A percentile compares a stretch with the other conserved stretches of the same genome.
phyloP scores from a whole-genome alignment of 2,797 vertebrate genomes.

The Agapornis canus region DNA sequence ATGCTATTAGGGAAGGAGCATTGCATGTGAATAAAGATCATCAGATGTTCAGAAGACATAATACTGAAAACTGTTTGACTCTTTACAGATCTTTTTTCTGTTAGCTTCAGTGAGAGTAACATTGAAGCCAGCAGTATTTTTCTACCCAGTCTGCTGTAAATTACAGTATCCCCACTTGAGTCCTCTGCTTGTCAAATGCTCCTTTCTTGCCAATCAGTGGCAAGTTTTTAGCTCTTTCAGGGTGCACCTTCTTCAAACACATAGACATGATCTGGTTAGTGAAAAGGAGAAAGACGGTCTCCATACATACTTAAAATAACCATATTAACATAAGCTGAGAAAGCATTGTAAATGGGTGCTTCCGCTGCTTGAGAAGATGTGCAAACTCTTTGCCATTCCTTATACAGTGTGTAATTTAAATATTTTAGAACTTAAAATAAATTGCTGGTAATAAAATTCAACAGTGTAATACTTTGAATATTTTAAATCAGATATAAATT shows the following conservation, averaged over 20 bases:
- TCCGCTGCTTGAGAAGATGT: not conserved
- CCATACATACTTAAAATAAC: not conserved
- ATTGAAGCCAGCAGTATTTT: not conserved
- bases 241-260: constrained; percentile 29
- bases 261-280: not conserved
- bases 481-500: constrained; percentile 60
- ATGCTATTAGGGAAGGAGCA: not conserved
- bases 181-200: constrained; percentile 40
- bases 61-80: not conserved
- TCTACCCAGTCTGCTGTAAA: constrained; percentile 18
- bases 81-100: not conserved
- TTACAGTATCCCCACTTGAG: constrained; percentile 9
- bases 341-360: not conserved
- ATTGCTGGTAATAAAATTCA: constrained; percentile 45
- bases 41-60: constrained; percentile 16
- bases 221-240: constrained; percentile 59
- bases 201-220: constrained; percentile 35
- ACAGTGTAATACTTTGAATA: constrained; percentile 41
- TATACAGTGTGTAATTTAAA: constrained; percentile 24
- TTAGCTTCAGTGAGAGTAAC: not conserved
- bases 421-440: constrained; percentile 53
- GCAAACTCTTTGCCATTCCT: constrained; percentile 2
- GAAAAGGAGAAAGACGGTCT: constrained; percentile 24
- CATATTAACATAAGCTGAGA: not conserved
- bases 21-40: not conserved